A percentile compares a stretch with the other conserved stretches of the same genome.
phyloP scores from a whole-genome alignment of 1,140 invertebrate species.

The Drosophila repleta region DNA sequence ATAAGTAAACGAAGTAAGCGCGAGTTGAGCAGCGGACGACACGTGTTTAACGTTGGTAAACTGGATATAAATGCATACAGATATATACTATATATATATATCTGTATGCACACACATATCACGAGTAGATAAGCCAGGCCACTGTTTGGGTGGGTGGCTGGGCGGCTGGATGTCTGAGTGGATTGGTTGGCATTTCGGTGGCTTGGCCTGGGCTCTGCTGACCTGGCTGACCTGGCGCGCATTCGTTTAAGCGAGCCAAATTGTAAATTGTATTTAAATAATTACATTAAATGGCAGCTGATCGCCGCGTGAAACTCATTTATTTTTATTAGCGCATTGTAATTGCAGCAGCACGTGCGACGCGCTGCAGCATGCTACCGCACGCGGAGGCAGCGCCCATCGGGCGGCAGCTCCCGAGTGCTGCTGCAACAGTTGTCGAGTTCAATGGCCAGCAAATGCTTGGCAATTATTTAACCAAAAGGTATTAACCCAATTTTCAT shows the following conservation, averaged over 20 bases:
- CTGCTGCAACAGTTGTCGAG: conserved; percentile 12
- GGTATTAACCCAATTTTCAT: conserved; percentile 79
- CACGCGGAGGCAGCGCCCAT: not conserved
- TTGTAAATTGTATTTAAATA: conserved; percentile 78
- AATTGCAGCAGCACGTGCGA: conserved; percentile 56
- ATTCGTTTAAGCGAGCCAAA: conserved; percentile 46
- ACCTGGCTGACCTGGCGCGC: no score
- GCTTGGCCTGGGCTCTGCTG: conserved; percentile 1
- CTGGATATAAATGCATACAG: not conserved
- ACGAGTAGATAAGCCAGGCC: not conserved
- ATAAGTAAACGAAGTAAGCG: conserved; percentile 53
- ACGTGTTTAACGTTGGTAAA: conserved; percentile 15
- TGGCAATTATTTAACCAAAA: conserved; percentile 71
- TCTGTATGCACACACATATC: not conserved
- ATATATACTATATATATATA: not conserved
- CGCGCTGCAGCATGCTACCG: not conserved
- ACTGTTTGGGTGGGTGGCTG: not conserved
- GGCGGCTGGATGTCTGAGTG: no score
- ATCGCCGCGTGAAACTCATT: conserved; percentile 67
- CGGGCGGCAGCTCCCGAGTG: no score
- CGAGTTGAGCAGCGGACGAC: conserved; percentile 36
- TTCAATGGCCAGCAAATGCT: conserved; percentile 49
- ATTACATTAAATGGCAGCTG: conserved; percentile 77
- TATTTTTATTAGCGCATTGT: conserved; percentile 79
- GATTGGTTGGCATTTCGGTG: not conserved